phyloP scores from a whole-genome alignment of 1,140 invertebrate genomes.

The Drosophila burlai region DNA sequence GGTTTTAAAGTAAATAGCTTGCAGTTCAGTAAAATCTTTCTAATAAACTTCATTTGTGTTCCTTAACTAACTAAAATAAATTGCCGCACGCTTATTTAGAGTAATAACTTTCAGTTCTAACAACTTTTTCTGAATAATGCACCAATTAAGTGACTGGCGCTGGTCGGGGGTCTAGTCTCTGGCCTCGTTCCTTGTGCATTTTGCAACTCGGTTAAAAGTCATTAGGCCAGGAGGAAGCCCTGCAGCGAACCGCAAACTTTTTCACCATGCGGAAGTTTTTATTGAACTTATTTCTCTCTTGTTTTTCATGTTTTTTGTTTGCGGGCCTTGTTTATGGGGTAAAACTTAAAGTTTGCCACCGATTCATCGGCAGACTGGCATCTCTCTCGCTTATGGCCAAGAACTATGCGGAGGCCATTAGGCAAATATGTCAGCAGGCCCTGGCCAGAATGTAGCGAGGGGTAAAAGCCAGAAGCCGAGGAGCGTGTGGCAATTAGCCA shows the following conservation, averaged over 20 bases:
- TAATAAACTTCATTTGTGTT: neutral
- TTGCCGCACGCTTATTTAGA: conserved; percentile 57
- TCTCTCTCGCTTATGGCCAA: conserved; percentile 36
- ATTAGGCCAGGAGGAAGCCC: conserved; percentile 65
- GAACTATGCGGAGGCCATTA: conserved; percentile 77
- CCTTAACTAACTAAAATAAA: conserved; percentile 23
- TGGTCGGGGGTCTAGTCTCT: conserved; percentile 14
- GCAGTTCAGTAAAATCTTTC: neutral
- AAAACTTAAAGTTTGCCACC: conserved; percentile 61
- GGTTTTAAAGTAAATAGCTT: neutral
- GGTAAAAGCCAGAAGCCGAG: conserved; percentile 32
- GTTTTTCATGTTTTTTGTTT: conserved; percentile 9
- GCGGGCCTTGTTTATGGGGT: conserved; percentile 57
- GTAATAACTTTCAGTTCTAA: conserved; percentile 51
- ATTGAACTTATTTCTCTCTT: conserved; percentile 63
- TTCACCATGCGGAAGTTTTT: conserved; percentile 66
- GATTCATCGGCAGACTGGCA: conserved; percentile 31
- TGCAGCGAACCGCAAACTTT: conserved; percentile 59
- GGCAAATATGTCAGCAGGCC: conserved; percentile 77
- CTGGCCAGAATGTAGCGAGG: conserved; percentile 6
- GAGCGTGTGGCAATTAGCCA: conserved; percentile 79
- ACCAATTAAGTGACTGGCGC: conserved; percentile 62
- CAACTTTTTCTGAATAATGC: conserved; percentile 68
- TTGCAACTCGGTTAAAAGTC: conserved; percentile 78
- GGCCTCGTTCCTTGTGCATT: conserved; percentile 44